These are phyloP conservation scores for Sapayoa aenigma DNA, from an alignment of 2,113 vertebrate genomes.

Conservation along the genomic window DNA sequence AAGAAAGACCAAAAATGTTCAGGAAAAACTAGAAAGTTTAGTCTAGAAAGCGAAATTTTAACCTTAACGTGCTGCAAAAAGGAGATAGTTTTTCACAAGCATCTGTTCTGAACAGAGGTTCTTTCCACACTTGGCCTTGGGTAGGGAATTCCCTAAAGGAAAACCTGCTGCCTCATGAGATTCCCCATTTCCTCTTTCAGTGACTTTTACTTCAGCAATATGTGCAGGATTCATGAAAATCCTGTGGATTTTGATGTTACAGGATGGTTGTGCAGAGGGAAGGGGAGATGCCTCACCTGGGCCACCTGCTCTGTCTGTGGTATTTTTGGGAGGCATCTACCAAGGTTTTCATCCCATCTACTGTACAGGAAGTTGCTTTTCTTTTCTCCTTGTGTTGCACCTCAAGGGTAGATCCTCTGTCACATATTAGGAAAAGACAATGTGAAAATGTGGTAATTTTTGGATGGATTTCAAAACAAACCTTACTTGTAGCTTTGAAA, in stretches of 20 bases:
- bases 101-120: background rate
- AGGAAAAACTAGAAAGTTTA: background rate
- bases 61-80: background rate
- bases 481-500: background rate
- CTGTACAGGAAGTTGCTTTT: background rate
- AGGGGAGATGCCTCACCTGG: constrained; percentile 6
- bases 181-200: background rate
- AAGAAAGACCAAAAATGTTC: background rate
- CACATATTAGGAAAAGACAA: background rate
- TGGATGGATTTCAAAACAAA: constrained; percentile 16
- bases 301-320: background rate
- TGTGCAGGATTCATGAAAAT: background rate
- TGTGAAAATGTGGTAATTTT: too few species aligned
- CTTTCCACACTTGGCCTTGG: background rate
- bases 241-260: background rate
- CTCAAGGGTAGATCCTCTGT: background rate
- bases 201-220: background rate
- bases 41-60: background rate
- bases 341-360: background rate
- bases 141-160: background rate
- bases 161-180: background rate
- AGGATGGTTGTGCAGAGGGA: background rate
- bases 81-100: background rate
- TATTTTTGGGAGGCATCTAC: background rate
- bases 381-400: background rate